Conservation (phyloP, 2,888 invertebrate genomes). For the Entomobrya proxima region DNA sequence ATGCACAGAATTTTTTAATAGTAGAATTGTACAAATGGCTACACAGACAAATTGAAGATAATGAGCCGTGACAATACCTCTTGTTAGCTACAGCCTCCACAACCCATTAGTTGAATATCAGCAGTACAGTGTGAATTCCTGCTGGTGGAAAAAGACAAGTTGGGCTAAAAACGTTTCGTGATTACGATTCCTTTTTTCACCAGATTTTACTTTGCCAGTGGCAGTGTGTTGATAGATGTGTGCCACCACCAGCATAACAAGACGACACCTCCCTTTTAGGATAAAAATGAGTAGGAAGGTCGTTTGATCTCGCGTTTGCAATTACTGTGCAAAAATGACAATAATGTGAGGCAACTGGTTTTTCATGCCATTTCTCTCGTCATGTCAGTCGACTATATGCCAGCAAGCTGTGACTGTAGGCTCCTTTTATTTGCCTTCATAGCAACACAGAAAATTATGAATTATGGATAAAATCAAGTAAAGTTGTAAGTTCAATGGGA, state of each 20-base stretch:
- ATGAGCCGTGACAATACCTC: background rate
- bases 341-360: background rate
- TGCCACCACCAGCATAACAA: background rate
- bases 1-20: background rate
- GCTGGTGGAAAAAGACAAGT: too few relatives aligned
- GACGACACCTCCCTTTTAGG: too few relatives aligned
- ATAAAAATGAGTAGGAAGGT: constrained; percentile 28
- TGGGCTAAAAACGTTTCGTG: background rate
- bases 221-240: constrained; percentile 8
- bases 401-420: background rate
- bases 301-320: background rate
- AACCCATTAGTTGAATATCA: too few relatives aligned
- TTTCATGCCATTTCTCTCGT: background rate
- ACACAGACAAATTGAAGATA: background rate
- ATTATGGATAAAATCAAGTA: too few relatives aligned
- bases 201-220: background rate
- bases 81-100: background rate
- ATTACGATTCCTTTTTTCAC: background rate
- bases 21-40: background rate
- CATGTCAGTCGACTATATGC: background rate
- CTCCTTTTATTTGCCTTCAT: too few relatives aligned
- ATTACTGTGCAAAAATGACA: background rate
- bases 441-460: too few relatives aligned
- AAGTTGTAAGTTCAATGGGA: too few relatives aligned
- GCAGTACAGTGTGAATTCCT: too few relatives aligned